Evolutionary conservation across 2,888 invertebrate genomes (phyloP), one percentile per base, ranked within the genome.

Genomic region (Cinara cedri): DNA sequence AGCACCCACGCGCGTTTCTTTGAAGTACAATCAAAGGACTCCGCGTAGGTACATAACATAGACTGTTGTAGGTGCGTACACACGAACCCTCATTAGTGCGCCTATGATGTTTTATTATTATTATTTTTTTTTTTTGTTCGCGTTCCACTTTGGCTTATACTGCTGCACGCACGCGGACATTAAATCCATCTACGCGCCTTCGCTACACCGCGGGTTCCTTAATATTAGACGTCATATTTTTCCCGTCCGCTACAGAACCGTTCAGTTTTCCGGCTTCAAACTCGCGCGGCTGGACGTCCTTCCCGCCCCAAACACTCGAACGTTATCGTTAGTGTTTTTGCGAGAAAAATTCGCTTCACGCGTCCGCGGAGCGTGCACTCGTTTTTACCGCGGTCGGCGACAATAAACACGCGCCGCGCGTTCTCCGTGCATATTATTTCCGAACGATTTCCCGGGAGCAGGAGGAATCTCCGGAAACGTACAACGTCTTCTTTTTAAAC

Each of bases 1-100:
- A n/a, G n/a, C n/a, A n/a, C n/a, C 54, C 3, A 19, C 19, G 63
- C 26, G n/a, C n/a, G n/a, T 68, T 42, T 55, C 70, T 55, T 55
- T 71, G 68, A 68, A 51, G 51, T 55, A 42, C 42, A n/a, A 71
- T 71, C 71, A 71, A 71, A 71, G 42, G 16, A 71, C 71, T 55
- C 21, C 42, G 34, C 19, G 54, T 54, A 57, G 55, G 16, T 44
- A 24, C 6, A 11, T 44, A n/a, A 6, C 34, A 34, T 34, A 34
- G 34, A 4, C 21, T 24, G 57, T 57, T 57, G 24, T 57, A 57
- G n/a, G n/a, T n/a, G 34, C 6, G 46, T 65, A 21, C 21, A 34
- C 42, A 21, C 14, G 55, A 21, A 71, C 54, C 70, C 55, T 42
- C 19, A 19, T 11, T 21, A 71, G 42, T 71, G 42, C 14, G 14